Conservation (phyloP, 2,888 invertebrate genomes). For the Drosophila falleni region DNA sequence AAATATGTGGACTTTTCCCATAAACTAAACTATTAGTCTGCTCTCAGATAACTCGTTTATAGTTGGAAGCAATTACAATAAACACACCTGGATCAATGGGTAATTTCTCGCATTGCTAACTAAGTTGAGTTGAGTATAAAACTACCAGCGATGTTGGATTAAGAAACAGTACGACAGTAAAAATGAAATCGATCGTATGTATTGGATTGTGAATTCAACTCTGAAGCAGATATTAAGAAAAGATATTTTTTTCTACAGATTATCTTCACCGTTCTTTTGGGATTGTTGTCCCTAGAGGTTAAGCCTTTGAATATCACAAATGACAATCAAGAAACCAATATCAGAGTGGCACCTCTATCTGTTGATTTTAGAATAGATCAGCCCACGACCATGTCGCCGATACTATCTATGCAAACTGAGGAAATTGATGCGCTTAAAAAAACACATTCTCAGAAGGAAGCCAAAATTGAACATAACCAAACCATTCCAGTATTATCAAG, state of each 20-base stretch:
- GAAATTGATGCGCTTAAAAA: background rate
- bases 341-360: background rate
- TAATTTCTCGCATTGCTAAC: conserved; percentile 52
- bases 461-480: background rate
- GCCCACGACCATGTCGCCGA: background rate
- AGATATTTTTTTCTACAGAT: conserved; percentile 17
- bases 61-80: conserved; percentile 1
- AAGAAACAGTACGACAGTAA: conserved; percentile 44
- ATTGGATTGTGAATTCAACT: conserved; percentile 10
- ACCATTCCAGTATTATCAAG: background rate
- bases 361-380: background rate
- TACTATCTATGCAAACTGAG: background rate
- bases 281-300: background rate
- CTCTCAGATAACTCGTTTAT: conserved; percentile 10
- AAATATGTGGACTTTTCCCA: conserved; percentile 4
- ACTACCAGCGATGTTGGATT: conserved; percentile 20
- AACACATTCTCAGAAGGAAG: background rate
- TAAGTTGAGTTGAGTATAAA: conserved; percentile 53
- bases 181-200: conserved; percentile 66
- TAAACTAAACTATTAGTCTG: background rate
- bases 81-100: conserved; percentile 34
- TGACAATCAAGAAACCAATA: background rate
- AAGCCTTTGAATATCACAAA: conserved; percentile 2
- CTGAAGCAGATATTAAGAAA: conserved; percentile 1
- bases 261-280: conserved; percentile 21